Evolutionary conservation across 2,113 vertebrate species (phyloP), one percentile per base, ranked within the genome.

Genomic region (Neoarius graeffei): DNA sequence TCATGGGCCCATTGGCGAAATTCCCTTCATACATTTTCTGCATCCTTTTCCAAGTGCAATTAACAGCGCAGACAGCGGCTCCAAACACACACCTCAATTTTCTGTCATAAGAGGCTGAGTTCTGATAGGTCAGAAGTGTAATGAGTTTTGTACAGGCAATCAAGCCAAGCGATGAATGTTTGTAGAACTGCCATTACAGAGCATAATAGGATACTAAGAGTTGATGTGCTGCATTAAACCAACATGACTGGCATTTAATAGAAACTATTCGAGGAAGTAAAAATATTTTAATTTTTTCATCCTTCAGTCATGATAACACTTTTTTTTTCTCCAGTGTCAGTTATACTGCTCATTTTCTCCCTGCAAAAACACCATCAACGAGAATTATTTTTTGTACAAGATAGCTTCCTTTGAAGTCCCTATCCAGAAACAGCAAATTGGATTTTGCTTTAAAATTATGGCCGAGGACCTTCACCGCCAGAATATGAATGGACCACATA

Each of bases 141-240:
- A 90, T 91, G 91, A 88, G 87, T 91, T 90, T 87, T 87, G 86
- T 84, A 83, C 83, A 87, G 86, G 89, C 89, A 91, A 91, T 91
- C 90, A 90, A 86, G 71, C 64, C 85, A 42, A 30, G 83, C 82
- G 20, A 74, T 80, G 84, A 66, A 83, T 60, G 87, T 89, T 88
- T 87, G 85, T 88, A 48, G 76, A 86, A 66, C 60, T 77, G 77
- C 82, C 59, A 88, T 87, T 89, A 86, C 69, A 52, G 81, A 66
- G 85, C 79, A 88, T 91, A 86, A 85, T 87, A 90, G 86, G 87
- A 88, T 82, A 80, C 83, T 67, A 84, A 35, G 50, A 52, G 60
- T 67, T 80, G 81, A 86, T 85, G 86, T 89, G 73, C 56, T 83
- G 86, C 87, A 87, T 85, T 86, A 89, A 89, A 88, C 69, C 79